These are phyloP conservation scores for Babyrousa celebensis DNA, from an alignment of 2,797 vertebrate species.

Conservation along the genomic window DNA sequence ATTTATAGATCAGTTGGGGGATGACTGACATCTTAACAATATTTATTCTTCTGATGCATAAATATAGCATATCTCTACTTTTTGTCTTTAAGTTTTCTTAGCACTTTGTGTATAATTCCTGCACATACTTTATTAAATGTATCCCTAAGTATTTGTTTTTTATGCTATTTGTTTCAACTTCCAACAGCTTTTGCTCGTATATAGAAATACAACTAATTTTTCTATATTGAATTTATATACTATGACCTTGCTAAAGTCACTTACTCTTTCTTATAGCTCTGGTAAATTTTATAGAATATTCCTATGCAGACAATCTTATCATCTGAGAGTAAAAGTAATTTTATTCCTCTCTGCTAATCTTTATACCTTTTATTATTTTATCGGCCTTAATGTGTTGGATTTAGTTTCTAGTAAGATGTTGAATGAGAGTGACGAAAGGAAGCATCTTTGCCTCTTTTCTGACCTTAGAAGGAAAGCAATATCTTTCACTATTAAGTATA, in stretches of 20 bases:
- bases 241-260: background rate
- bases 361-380: background rate
- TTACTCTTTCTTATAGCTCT: background rate
- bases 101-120: background rate
- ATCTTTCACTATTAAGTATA: background rate
- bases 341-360: background rate
- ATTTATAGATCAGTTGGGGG: background rate
- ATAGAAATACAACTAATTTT: background rate
- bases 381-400: background rate
- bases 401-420: background rate
- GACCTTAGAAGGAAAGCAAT: background rate
- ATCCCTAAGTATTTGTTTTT: background rate
- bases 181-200: background rate
- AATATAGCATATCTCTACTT: background rate
- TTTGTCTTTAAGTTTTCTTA: background rate
- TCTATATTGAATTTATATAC: background rate
- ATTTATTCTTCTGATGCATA: background rate
- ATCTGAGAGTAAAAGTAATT: slow-evolving; percentile 17
- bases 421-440: background rate
- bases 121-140: background rate
- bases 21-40: background rate
- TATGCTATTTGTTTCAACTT: background rate
- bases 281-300: background rate
- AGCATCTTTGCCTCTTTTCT: background rate
- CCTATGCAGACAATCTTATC: background rate